Percentiles rank a stretch among this genome's conserved stretches.
Conservation (phyloP, 2,113 vertebrate genomes). For the Anthoscopus minutus region DNA sequence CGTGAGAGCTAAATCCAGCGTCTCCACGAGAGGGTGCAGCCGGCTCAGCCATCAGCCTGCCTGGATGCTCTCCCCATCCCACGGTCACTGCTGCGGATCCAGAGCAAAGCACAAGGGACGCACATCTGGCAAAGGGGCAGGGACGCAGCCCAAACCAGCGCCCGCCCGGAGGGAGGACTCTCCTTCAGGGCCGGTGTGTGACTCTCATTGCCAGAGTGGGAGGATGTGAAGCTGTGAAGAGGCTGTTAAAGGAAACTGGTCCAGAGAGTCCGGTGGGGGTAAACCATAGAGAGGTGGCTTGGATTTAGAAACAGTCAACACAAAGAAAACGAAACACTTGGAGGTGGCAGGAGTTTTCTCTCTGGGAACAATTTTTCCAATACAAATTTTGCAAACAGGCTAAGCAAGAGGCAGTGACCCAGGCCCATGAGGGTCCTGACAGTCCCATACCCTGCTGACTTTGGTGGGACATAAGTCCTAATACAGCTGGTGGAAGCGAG, state of each 20-base stretch:
- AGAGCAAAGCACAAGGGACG: rapidly evolving
- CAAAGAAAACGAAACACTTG: neutral
- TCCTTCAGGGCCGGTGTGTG: neutral
- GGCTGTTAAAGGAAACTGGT: neutral
- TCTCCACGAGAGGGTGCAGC: conserved; percentile 55
- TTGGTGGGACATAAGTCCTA: rapidly evolving
- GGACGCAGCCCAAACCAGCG: rapidly evolving
- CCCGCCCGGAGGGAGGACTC: neutral
- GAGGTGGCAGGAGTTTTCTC: neutral
- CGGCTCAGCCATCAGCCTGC: neutral
- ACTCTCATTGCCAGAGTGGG: neutral
- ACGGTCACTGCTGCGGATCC: rapidly evolving
- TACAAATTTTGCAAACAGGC: neutral
- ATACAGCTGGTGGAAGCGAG: neutral
- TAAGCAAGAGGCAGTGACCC: neutral
- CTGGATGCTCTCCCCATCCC: neutral
- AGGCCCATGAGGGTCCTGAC: neutral
- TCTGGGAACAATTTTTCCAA: neutral
- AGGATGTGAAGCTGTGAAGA: neutral
- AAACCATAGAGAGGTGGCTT: neutral
- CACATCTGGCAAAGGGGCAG: rapidly evolving
- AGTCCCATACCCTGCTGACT: neutral
- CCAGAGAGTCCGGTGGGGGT: neutral
- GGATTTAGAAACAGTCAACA: neutral
- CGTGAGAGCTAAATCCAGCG: neutral